Percentiles rank a stretch among this genome's conserved stretches.
Conservation (phyloP, 2,888 invertebrate genomes). For the Tenthredo distinguenda region DNA sequence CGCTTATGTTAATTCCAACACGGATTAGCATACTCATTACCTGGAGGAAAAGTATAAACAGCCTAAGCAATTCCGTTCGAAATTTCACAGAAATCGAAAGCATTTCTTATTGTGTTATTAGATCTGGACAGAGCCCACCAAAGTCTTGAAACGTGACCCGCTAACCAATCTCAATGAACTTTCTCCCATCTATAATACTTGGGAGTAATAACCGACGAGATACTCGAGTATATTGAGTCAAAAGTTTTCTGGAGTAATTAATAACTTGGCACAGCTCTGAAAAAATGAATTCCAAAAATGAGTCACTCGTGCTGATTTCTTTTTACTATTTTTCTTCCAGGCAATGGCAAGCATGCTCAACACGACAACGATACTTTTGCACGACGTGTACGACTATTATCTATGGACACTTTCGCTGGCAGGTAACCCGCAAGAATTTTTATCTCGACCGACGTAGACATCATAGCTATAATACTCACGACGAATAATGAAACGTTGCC, state of each 20-base stretch:
- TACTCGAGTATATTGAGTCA: neutral
- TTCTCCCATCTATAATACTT: neutral
- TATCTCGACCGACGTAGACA: neutral
- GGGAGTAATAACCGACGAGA: neutral
- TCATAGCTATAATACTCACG: neutral
- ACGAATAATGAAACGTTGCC: neutral
- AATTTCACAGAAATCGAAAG: neutral
- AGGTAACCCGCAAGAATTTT: constrained; percentile 79
- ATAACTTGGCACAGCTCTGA: neutral
- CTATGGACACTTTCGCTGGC: constrained; percentile 88
- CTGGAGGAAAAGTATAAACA: neutral
- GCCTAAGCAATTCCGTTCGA: neutral
- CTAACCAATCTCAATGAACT: neutral
- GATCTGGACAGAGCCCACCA: neutral
- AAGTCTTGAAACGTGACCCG: neutral
- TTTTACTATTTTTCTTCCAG: constrained; percentile 62
- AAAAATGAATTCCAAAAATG: neutral
- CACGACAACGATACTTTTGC: constrained; percentile 74
- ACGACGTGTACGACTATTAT: constrained; percentile 84
- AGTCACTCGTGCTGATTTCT: neutral
- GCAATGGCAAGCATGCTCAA: constrained; percentile 75
- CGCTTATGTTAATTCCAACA: neutral
- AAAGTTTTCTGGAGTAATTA: neutral
- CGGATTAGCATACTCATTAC: neutral
- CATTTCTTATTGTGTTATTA: neutral